phyloP scores from a whole-genome alignment of 1,140 invertebrate species.

The Triops longicaudatus region DNA sequence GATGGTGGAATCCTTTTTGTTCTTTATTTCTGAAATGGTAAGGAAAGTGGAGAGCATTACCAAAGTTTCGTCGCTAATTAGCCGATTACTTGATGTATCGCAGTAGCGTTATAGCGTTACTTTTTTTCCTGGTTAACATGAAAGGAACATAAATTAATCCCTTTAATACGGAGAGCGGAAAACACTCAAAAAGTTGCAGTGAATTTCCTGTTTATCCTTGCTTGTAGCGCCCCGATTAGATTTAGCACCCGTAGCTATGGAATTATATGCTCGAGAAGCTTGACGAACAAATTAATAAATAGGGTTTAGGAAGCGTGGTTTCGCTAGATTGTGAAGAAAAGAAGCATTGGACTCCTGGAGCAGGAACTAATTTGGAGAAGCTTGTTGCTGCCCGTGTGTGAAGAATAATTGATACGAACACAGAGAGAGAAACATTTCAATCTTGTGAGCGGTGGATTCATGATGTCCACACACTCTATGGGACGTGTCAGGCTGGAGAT shows the following conservation, averaged over 20 bases:
- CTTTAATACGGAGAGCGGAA: no score
- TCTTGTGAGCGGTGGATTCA: conserved; percentile 4
- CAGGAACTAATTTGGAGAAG: not conserved
- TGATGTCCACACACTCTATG: conserved; percentile 11
- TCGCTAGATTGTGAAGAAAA: not conserved
- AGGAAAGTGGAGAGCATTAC: no score
- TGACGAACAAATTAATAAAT: no score
- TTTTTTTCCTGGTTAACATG: no score
- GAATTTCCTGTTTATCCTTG: not conserved
- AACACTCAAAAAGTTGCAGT: not conserved
- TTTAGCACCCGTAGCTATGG: not conserved
- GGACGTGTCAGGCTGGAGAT: conserved; percentile 9
- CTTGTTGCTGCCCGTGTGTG: not conserved
- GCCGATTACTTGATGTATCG: no score
- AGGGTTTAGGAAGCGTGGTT: no score
- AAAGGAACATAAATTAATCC: no score
- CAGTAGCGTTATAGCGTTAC: no score
- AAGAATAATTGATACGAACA: not conserved
- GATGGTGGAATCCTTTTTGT: no score
- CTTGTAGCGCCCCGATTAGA: not conserved
- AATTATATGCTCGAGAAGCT: no score
- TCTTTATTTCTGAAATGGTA: no score
- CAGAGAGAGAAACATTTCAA: not conserved
- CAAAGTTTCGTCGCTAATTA: no score
- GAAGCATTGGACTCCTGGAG: not conserved